These are phyloP conservation scores for Enteromius radiatus DNA, from an alignment of 2,797 vertebrate species.

Conservation along the genomic window DNA sequence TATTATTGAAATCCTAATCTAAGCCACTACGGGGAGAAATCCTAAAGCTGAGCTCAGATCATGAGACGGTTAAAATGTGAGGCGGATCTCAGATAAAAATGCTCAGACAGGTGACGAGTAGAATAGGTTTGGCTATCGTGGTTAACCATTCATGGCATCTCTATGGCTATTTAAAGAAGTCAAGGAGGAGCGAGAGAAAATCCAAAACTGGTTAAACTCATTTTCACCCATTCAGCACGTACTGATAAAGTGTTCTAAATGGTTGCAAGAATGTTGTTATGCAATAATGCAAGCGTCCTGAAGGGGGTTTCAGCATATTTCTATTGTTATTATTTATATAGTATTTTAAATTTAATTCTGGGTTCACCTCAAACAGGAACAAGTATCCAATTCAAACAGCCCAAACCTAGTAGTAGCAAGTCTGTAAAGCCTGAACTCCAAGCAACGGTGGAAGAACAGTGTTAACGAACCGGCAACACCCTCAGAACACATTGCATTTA, in stretches of 20 bases:
- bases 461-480: background rate
- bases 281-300: background rate
- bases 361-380: background rate
- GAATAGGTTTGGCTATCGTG: slow-evolving; percentile 8
- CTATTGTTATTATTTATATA: background rate
- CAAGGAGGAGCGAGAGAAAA: slow-evolving; percentile 16
- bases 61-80: background rate
- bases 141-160: slow-evolving; percentile 22
- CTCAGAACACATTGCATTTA: background rate
- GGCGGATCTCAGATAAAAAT: background rate
- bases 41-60: background rate
- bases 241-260: background rate
- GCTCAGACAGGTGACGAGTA: background rate
- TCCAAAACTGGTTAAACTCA: background rate
- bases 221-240: no score
- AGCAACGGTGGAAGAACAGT: background rate
- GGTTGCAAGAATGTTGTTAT: background rate
- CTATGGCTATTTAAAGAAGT: slow-evolving; percentile 12
- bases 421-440: background rate
- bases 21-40: background rate
- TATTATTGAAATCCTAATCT: slow-evolving; percentile 24
- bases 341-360: background rate
- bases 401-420: background rate
- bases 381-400: background rate
- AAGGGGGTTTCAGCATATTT: background rate